A percentile compares a stretch with the other conserved stretches of the same genome.
Evolutionary conservation across 1,140 invertebrate genomes (phyloP).

Genomic region (Lepidostoma basale): DNA sequence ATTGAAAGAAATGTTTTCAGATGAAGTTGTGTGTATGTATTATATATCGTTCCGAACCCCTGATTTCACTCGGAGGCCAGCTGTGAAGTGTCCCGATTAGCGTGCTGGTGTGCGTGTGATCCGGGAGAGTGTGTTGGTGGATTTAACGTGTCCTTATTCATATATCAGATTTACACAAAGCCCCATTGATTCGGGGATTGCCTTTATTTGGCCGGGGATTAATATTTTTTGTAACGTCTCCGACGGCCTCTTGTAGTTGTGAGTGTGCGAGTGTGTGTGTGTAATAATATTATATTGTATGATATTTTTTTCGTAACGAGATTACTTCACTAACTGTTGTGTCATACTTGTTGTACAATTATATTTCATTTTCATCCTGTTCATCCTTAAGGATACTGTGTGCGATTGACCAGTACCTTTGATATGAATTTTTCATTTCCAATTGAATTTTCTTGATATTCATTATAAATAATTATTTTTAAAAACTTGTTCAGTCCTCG

Average conservation of each 20-base stretch:
- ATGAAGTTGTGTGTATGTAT: no score
- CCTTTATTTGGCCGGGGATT: conserved; percentile 22
- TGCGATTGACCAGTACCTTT: no score
- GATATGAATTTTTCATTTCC: no score
- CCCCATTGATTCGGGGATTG: conserved; percentile 27
- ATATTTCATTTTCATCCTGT: no score
- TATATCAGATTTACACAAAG: conserved; percentile 30
- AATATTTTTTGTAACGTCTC: conserved; percentile 21
- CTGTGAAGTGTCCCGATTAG: conserved; percentile 17
- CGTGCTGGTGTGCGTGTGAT: background rate
- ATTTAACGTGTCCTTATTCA: conserved; percentile 24
- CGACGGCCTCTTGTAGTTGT: background rate
- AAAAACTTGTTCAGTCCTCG: no score
- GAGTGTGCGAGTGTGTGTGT: background rate
- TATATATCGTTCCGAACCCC: background rate
- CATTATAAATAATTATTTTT: no score
- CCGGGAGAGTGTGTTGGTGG: background rate
- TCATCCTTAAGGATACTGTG: no score
- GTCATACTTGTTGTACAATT: no score
- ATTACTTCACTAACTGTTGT: no score
- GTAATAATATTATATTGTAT: background rate
- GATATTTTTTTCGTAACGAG: no score
- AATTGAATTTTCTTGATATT: no score
- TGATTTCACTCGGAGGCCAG: background rate
- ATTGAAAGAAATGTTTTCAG: no score